Base-by-base conservation (phyloP, 2,113 vertebrate species). In the Cygnus buccinator region DNA sequence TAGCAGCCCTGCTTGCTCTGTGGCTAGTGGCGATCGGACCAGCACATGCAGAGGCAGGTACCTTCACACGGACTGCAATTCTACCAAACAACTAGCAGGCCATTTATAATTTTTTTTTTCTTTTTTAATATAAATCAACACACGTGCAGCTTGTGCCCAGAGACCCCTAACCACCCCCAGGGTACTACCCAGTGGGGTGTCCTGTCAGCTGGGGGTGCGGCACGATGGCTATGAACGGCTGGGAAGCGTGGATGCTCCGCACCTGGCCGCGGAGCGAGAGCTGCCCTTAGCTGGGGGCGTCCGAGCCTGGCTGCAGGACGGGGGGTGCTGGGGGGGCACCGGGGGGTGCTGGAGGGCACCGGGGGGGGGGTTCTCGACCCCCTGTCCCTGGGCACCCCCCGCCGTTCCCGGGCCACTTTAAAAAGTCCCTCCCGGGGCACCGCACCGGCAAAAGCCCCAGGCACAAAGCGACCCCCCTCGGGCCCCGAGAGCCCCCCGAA, bases 71-170 rank as follows among this genome's bases (percentile, higher is more conserved):
- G 2, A 14, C 29, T n/a, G 10, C 2, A 41, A 25, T 28, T n/a
- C 28, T 5, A 58, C 16, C 33, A 13, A 23, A 29, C n/a, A 31
- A 44, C 57, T 41, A 58, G 21, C 7, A 26, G 12, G 28, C 6
- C 0, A 2, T 9, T 31, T 57, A 48, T 21, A 48, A 21, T 4
- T 25, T 21, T 23, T 13, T 62, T 57, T 52, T 39, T 3, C 3
- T 23, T 22, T 26, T 17, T 54, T 22, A 5, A 13, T 2, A 13
- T 12, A 29, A 68, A 44, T 12, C 46, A 31, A 11, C 18, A 3
- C 14, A 12, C 2, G 15, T 4, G 25, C 3, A 31, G 3, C 18
- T 18, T 20, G 2, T 2, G 9, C 33, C 26, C 19, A 6, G 1
- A 13, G 50, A 59, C 58, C 44, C 26, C 65, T 2, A 13, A 61